phyloP scores from a whole-genome alignment of 2,888 invertebrate genomes.

The Macrosiphum euphorbiae region DNA sequence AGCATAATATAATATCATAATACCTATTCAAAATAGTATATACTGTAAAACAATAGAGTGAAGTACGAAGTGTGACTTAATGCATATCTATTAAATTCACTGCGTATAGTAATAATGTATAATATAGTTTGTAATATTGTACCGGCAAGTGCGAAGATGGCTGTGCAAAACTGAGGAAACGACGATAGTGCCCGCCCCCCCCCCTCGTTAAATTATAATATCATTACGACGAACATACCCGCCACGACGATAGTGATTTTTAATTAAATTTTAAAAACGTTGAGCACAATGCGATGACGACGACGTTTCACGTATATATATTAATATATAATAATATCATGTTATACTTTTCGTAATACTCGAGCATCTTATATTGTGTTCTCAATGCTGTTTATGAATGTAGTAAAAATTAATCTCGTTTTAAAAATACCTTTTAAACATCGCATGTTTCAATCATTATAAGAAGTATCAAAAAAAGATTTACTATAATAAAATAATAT shows the following conservation, averaged over 20 bases:
- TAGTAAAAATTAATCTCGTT: background rate
- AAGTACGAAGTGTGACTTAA: background rate
- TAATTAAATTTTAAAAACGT: background rate
- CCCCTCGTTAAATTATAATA: background rate
- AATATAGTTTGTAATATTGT: background rate
- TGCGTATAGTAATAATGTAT: background rate
- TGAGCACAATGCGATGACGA: background rate
- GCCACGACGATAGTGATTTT: background rate
- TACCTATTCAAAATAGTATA: background rate
- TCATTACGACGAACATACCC: background rate
- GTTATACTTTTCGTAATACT: background rate
- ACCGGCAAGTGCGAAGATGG: background rate
- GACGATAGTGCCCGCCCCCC: background rate
- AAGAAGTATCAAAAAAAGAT: background rate
- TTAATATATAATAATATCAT: background rate
- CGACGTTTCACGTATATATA: background rate
- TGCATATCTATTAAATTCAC: background rate
- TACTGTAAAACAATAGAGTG: background rate
- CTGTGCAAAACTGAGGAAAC: background rate
- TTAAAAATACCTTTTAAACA: background rate
- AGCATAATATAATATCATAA: background rate
- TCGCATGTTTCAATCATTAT: background rate
- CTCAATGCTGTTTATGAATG: background rate
- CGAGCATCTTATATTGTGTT: background rate
- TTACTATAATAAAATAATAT: background rate